Conservation (phyloP, 2,113 vertebrate genomes). For the Megaceryle torquata region DNA sequence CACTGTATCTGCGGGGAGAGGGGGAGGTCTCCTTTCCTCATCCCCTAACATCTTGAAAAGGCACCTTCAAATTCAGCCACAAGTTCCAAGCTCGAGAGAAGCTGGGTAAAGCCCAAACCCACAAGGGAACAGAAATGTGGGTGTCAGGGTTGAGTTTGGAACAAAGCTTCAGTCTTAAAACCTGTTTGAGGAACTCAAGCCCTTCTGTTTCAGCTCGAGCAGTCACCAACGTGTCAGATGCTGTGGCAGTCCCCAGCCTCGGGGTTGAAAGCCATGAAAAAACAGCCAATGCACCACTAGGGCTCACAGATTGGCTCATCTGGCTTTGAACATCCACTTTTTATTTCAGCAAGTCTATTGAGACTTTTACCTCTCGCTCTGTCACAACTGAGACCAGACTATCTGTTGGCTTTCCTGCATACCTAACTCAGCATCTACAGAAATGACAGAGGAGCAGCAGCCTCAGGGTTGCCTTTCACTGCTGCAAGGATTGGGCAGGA, state of each 20-base stretch:
- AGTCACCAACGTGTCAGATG: not conserved
- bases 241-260: not conserved
- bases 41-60: not conserved
- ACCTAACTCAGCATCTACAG: not conserved
- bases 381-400: not conserved
- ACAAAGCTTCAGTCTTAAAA: not conserved
- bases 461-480: not conserved
- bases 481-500: not conserved
- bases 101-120: not conserved
- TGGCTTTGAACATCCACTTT: not conserved
- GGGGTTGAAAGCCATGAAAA: not conserved
- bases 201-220: not conserved
- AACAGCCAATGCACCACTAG: not conserved
- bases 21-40: not conserved
- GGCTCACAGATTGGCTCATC: not conserved
- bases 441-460: not conserved
- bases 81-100: not conserved
- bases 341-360: not conserved
- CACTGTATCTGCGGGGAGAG: rapidly evolving
- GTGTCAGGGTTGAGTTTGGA: not conserved
- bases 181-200: not conserved
- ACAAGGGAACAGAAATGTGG: not conserved
- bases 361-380: not conserved
- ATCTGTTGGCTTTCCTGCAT: not conserved
- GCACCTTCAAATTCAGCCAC: not conserved